Conservation (phyloP, 2,113 vertebrate genomes). For the Perca fluviatilis region DNA sequence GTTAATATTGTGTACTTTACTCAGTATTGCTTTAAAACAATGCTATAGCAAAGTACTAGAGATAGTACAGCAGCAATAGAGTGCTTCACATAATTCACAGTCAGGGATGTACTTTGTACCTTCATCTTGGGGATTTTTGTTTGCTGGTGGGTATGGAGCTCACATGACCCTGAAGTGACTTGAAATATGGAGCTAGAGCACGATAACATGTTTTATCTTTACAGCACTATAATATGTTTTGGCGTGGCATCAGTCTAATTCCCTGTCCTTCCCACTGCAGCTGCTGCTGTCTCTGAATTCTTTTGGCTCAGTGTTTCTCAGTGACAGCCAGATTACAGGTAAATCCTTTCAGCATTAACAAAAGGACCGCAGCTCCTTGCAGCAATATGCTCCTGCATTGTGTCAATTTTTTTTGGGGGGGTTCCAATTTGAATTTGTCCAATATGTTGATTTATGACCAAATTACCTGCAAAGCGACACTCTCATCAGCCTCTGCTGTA, state of each 20-base stretch:
- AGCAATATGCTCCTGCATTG: constrained; percentile 39
- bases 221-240: constrained; percentile 41
- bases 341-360: constrained; percentile 74
- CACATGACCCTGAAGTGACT: constrained; percentile 43
- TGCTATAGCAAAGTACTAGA: constrained; percentile 24
- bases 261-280: constrained; percentile 35
- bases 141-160: constrained; percentile 44
- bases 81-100: constrained; percentile 39
- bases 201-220: constrained; percentile 60
- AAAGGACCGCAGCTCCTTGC: constrained; percentile 36
- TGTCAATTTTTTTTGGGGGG: constrained; percentile 3
- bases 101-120: not conserved
- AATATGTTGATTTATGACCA: not conserved
- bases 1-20: not conserved
- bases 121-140: constrained; percentile 23
- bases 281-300: constrained; percentile 52
- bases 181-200: constrained; percentile 58
- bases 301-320: constrained; percentile 60
- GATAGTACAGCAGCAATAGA: not conserved
- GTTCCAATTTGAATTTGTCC: not conserved
- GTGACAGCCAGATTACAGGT: constrained; percentile 75
- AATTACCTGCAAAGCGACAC: not conserved
- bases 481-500: not conserved
- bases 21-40: constrained; percentile 18
- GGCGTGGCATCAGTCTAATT: constrained; percentile 48